Conservation (phyloP, 2,797 vertebrate species). For the Oceanodroma leucorhoa region DNA sequence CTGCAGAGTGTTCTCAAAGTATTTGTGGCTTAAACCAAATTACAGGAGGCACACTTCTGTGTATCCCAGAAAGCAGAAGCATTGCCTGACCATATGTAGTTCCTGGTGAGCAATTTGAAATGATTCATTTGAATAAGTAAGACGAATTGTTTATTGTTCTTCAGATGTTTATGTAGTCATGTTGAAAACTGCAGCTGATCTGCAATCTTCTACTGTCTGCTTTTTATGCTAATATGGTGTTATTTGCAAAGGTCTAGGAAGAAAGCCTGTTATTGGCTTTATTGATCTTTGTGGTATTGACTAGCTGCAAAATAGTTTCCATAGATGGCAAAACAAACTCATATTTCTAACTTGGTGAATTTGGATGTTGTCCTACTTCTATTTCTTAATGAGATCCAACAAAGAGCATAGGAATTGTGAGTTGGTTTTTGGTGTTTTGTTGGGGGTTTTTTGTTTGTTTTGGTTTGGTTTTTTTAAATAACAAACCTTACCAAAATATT, state of each 20-base stretch:
- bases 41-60: conserved; percentile 4
- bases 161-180: not conserved
- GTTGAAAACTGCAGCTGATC: not conserved
- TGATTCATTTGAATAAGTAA: not conserved
- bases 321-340: not conserved
- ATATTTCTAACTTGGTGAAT: not conserved
- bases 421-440: not conserved
- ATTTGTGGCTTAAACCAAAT: not conserved
- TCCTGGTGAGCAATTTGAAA: not conserved
- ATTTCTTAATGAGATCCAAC: not conserved
- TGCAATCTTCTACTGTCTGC: not conserved
- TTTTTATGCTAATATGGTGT: conserved; percentile 1
- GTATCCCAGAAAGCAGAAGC: conserved; percentile 53
- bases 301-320: not conserved
- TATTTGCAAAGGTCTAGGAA: not conserved
- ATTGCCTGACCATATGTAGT: not conserved
- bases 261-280: not conserved
- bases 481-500: not conserved
- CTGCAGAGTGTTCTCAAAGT: conserved; percentile 52
- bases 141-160: not conserved
- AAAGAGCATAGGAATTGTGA: not conserved
- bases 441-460: not conserved
- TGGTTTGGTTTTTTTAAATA: not conserved
- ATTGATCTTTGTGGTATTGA: conserved; percentile 24
- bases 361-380: not conserved